Conservation (phyloP, 2,797 vertebrate genomes). For the Erethizon dorsatum region DNA sequence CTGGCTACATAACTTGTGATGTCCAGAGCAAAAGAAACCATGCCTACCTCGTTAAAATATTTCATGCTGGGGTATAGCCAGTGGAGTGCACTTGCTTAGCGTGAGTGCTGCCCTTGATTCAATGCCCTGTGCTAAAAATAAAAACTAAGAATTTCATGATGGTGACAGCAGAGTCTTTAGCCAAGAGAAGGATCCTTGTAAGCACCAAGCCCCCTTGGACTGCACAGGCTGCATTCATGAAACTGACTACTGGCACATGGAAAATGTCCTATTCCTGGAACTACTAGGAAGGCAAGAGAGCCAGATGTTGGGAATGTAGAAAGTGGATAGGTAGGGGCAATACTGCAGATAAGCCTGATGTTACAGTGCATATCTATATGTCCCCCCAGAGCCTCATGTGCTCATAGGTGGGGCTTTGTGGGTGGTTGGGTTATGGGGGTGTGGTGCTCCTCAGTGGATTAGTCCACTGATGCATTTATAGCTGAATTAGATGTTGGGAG, state of each 20-base stretch:
- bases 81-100: not conserved
- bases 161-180: not conserved
- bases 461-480: not conserved
- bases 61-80: not conserved
- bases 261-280: not conserved
- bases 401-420: not conserved
- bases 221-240: not conserved
- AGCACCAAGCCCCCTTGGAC: not conserved
- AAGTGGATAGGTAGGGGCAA: no score
- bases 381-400: not conserved
- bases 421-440: not conserved
- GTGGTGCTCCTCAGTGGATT: not conserved
- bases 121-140: not conserved
- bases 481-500: not conserved
- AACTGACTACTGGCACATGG: not conserved
- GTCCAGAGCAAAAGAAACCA: not conserved
- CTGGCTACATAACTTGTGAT: not conserved
- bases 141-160: not conserved
- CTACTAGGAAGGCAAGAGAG: not conserved
- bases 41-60: not conserved
- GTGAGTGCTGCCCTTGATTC: not conserved
- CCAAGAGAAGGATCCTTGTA: not conserved
- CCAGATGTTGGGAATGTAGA: no score
- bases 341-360: not conserved
- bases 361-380: not conserved